These are phyloP conservation scores for Cynodonichthys magdalenae DNA, from an alignment of 2,797 vertebrate genomes.

Conservation along the genomic window DNA sequence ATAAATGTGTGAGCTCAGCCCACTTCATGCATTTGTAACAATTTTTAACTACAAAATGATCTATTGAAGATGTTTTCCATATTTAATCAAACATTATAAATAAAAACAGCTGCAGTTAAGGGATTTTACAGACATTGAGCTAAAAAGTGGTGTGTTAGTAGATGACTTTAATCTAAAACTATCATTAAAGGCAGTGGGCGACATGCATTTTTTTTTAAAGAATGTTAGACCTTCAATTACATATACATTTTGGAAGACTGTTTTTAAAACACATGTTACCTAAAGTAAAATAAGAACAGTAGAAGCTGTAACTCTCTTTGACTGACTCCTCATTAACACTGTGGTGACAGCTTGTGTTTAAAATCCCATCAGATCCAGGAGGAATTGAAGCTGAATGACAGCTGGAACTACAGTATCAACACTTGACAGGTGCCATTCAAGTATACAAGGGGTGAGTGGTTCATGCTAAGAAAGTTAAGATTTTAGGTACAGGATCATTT, in stretches of 20 bases:
- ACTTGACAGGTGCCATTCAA: neutral
- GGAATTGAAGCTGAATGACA: neutral
- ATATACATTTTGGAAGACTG: slow-evolving; percentile 2
- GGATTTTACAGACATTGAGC: too few relatives aligned
- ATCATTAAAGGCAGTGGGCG: too few relatives aligned
- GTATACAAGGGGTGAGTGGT: slow-evolving; percentile 1
- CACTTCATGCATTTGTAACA: too few relatives aligned
- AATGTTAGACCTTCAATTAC: neutral
- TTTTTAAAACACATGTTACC: neutral
- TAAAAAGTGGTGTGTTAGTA: too few relatives aligned
- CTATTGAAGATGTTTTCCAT: too few relatives aligned
- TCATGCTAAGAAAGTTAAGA: slow-evolving; percentile 23
- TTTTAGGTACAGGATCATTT: slow-evolving; percentile 6
- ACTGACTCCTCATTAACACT: neutral
- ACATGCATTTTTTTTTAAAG: too few relatives aligned
- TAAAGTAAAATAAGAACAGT: neutral
- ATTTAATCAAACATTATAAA: too few relatives aligned
- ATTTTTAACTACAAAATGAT: too few relatives aligned
- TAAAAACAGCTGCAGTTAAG: too few relatives aligned
- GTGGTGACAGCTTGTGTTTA: neutral
- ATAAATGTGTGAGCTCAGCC: too few relatives aligned
- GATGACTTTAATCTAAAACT: too few relatives aligned
- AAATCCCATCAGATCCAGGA: neutral
- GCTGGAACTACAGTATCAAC: slow-evolving; percentile 1
- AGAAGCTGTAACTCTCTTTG: neutral